A percentile compares a stretch with the other conserved stretches of the same genome.
Evolutionary conservation across 2,888 invertebrate genomes (phyloP).

Genomic region (Nebria brevicollis): DNA sequence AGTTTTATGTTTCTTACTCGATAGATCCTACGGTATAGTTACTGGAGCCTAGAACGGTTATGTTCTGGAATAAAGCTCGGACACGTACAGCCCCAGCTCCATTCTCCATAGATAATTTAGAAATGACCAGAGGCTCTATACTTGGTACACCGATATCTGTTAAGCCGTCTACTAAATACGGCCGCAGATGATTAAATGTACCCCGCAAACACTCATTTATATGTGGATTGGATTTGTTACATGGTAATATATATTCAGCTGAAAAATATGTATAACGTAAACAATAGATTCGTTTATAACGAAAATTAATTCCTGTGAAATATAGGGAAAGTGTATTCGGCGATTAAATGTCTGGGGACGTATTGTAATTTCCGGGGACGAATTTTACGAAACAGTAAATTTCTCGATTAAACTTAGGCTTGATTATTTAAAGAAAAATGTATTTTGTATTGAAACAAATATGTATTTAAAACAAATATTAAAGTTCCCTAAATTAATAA

Average conservation of each 20-base stretch:
- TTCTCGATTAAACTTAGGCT: too few relatives aligned
- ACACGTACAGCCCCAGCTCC: conserved; percentile 80
- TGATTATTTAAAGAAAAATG: too few relatives aligned
- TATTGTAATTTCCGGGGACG: too few relatives aligned
- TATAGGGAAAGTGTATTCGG: too few relatives aligned
- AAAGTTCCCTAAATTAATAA: too few relatives aligned
- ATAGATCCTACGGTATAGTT: conserved; percentile 78
- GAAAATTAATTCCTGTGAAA: too few relatives aligned
- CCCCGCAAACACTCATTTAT: conserved; percentile 74
- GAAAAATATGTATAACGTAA: conserved; percentile 49
- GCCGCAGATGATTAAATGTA: conserved; percentile 78
- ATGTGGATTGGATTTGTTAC: conserved; percentile 73
- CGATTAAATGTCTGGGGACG: too few relatives aligned
- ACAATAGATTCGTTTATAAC: background rate
- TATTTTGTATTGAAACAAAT: too few relatives aligned
- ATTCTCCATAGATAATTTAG: conserved; percentile 80
- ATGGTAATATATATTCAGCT: conserved; percentile 80
- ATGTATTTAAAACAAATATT: background rate
- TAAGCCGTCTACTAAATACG: conserved; percentile 76
- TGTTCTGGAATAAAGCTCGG: conserved; percentile 77
- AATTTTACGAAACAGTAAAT: too few relatives aligned
- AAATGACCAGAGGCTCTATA: conserved; percentile 78
- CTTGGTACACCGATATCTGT: conserved; percentile 78
- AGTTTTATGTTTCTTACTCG: conserved; percentile 64
- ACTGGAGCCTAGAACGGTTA: conserved; percentile 79